phyloP scores from a whole-genome alignment of 2,888 invertebrate species.

The Ornithoptera priamus region DNA sequence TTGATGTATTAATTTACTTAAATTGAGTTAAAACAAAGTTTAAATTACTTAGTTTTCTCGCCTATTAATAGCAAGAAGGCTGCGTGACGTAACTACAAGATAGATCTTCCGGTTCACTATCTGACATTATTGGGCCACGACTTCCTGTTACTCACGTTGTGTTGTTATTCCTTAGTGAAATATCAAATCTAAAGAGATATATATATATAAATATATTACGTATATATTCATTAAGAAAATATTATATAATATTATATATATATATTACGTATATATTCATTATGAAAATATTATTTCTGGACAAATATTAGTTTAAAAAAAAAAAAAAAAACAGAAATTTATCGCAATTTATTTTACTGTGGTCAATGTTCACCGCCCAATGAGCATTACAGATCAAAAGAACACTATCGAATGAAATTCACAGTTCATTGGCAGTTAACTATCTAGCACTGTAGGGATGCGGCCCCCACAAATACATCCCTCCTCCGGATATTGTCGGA shows the following conservation, averaged over 20 bases:
- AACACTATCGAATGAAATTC: constrained; percentile 18
- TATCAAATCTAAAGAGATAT: not conserved
- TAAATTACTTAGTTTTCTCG: no score
- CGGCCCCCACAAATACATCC: not conserved
- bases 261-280: not conserved
- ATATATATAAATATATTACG: not conserved
- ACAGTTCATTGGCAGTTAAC: constrained; percentile 22
- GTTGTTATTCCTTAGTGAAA: not conserved
- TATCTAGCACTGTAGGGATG: constrained; percentile 4
- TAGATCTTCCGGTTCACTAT: not conserved
- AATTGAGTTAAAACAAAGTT: no score
- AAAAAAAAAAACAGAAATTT: not conserved
- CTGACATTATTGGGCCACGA: constrained; percentile 1
- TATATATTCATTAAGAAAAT: no score
- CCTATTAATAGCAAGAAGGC: not conserved
- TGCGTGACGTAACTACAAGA: not conserved
- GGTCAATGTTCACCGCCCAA: constrained; percentile 1
- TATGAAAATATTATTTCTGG: not conserved
- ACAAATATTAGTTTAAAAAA: not conserved
- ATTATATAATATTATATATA: not conserved
- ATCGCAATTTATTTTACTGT: not conserved
- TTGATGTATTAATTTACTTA: no score
- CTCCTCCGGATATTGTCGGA: constrained; percentile 9
- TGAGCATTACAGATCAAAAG: constrained; percentile 27
- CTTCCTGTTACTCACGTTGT: not conserved